Evolutionary conservation across 2,113 vertebrate species (phyloP).

Genomic region (Boleophthalmus pectinirostris): DNA sequence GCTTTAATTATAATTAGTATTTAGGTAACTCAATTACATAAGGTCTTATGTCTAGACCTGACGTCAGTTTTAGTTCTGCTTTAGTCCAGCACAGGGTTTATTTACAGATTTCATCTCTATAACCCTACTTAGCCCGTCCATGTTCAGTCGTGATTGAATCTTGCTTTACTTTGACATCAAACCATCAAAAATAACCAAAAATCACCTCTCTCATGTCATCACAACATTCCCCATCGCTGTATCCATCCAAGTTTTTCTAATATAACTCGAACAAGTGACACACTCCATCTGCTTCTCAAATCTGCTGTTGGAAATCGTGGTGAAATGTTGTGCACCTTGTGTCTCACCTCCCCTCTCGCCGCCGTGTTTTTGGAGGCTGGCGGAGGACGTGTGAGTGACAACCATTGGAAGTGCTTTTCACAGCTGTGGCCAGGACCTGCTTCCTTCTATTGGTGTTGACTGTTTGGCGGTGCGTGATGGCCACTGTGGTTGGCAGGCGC

Average conservation of each 20-base stretch:
- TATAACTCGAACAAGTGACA: not conserved
- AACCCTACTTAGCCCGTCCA: too few relatives aligned
- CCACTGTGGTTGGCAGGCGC: slow-evolving; percentile 4
- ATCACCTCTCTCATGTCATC: too few relatives aligned
- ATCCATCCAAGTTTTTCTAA: not conserved
- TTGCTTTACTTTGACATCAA: not conserved
- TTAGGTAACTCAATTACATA: too few relatives aligned
- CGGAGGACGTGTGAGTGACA: not conserved
- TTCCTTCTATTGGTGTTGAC: slow-evolving; percentile 9
- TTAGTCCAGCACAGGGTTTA: too few relatives aligned
- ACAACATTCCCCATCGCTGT: not conserved
- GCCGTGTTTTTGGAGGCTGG: not conserved
- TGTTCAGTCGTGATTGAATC: not conserved
- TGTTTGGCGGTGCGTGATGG: not conserved
- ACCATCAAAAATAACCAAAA: not conserved
- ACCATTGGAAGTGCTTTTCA: slow-evolving; percentile 1
- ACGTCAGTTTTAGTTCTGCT: too few relatives aligned
- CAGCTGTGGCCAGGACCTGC: slow-evolving; percentile 2
- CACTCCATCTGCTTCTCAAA: slow-evolving; percentile 3
- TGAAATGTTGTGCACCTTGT: not conserved
- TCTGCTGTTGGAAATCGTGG: not conserved
- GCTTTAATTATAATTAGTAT: too few relatives aligned
- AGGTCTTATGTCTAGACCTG: too few relatives aligned
- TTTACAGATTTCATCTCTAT: too few relatives aligned
- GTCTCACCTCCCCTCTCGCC: not conserved